Evolutionary conservation across 2,888 invertebrate species (phyloP).

Genomic region (Scotopteryx bipunctaria): DNA sequence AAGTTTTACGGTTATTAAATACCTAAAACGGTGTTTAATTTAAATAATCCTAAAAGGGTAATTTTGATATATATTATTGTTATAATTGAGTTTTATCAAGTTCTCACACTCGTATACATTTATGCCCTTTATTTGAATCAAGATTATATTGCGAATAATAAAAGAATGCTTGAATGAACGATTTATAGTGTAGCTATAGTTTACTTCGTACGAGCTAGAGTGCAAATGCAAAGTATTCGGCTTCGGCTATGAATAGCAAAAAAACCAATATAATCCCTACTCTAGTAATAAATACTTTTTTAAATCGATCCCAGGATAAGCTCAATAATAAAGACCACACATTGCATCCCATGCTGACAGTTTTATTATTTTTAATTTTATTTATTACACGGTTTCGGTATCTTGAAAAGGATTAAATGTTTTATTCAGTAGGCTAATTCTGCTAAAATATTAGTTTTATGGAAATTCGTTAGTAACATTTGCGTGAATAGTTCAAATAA

Average conservation of each 20-base stretch:
- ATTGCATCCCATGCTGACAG: slow-evolving; percentile 32
- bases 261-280: slow-evolving; percentile 4
- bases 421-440: slow-evolving; percentile 19
- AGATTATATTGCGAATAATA: no score
- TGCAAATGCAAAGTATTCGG: not conserved
- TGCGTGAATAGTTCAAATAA: not conserved
- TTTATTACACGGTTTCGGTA: slow-evolving; percentile 29
- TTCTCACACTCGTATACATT: no score
- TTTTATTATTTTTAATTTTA: slow-evolving; percentile 39
- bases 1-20: slow-evolving; percentile 5
- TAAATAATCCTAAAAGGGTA: no score
- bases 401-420: slow-evolving; percentile 15
- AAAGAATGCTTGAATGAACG: no score
- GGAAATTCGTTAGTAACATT: slow-evolving; percentile 2
- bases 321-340: slow-evolving; percentile 40
- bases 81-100: no score
- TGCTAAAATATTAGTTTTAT: slow-evolving; percentile 14
- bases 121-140: no score
- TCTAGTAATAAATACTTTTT: slow-evolving; percentile 35
- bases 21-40: no score
- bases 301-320: slow-evolving; percentile 35
- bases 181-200: no score
- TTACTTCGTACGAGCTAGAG: no score
- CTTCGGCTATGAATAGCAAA: slow-evolving; percentile 1
- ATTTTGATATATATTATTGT: no score